Evolutionary conservation across 53 echinoderm and acorn worm genomes (phyloP), one percentile per base, ranked within the genome.

Genomic region (Echinometra lucunter): DNA sequence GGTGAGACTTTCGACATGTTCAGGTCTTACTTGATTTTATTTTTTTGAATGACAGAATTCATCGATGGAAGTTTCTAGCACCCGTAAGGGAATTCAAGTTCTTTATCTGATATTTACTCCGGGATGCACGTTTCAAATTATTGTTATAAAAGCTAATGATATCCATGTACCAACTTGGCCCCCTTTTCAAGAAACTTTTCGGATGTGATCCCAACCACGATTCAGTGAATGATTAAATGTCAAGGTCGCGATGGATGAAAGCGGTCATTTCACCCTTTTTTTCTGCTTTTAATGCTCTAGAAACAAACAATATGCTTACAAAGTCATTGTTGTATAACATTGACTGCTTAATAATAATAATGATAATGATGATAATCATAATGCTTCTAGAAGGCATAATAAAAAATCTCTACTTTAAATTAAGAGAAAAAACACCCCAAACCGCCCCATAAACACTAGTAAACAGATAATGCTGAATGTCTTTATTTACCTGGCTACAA

Each of bases 1-100:
- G 42, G 78, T 78, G 78, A 78, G 38, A 78, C 78, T 78, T 78
- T 78, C 78, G 78, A 78, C 19, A 78, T 40, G 78, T 38, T 42
- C 42, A 23, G 38, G n/a, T n/a, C n/a, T n/a, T n/a, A n/a, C n/a
- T n/a, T n/a, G n/a, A n/a, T n/a, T n/a, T n/a, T n/a, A n/a, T n/a
- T n/a, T n/a, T n/a, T 78, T 1, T 40, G 10, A 78, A 78, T 40
- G 34, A 32, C 30, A 19, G 30, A 34, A 69, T 30, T 18, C 16
- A 38, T 78, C 42, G 75, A 78, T 18, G 78, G 78, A 78, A 78
- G 74, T 78, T 78, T 78, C 40, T 40, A 40, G 78, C 23, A 78
- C 78, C 42, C 78, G 37, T 78, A 23, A 6, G 78, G 35, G 78
- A 78, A 40, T 40, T 75, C 2, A 32, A 30, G 32, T 69, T 69